Evolutionary conservation across 2,797 vertebrate species (phyloP), one percentile per base, ranked within the genome.

Genomic region (Hypotaenidia philippensis): DNA sequence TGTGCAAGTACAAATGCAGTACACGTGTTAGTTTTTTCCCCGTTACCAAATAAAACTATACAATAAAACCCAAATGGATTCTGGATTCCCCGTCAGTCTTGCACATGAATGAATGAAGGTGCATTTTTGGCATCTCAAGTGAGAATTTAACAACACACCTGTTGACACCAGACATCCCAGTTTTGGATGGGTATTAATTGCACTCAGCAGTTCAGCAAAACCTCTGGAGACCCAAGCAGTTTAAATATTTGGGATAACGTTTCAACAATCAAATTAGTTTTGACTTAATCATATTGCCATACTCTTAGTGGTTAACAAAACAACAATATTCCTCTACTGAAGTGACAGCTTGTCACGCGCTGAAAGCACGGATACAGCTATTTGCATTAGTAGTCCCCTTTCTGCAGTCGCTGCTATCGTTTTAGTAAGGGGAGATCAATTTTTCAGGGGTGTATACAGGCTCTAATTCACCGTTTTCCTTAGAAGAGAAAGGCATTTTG

Each of bases 401-500:
- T 74, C 41, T 63, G 41, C 18, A 56, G 56, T 49, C 1, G 0
- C 26, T 77, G 32, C 64, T 32, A 18, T 74, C 60, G 64, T 92
- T 84, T 53, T 36, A 4, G 36, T 64, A 41, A 52, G 0, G 3
- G 52, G n/a, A 77, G 71, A 91, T 80, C 23, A 32, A 11, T 57
- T 74, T 94, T 86, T 80, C 79, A 77, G 6, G 68, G 71, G 60
- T 60, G 25, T 6, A 22, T 11, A 60, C 50, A 52, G 25, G 60
- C 57, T 50, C 20, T 56, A 57, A 74, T 53, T 60, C 59, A 41
- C 22, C 9, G 34, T 53, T 94, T 94, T 53, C 49, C 45, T 26
- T 78, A 60, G 56, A 77, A 80, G 49, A 77, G 40, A 52, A 80
- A 56, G 66, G 22, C 52, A 20, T 90, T 84, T 90, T 72, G 83